A percentile compares a stretch with the other conserved stretches of the same genome.
These are phyloP conservation scores for Pediacus dermestoides DNA, from an alignment of 2,888 invertebrate genomes.

Conservation along the genomic window DNA sequence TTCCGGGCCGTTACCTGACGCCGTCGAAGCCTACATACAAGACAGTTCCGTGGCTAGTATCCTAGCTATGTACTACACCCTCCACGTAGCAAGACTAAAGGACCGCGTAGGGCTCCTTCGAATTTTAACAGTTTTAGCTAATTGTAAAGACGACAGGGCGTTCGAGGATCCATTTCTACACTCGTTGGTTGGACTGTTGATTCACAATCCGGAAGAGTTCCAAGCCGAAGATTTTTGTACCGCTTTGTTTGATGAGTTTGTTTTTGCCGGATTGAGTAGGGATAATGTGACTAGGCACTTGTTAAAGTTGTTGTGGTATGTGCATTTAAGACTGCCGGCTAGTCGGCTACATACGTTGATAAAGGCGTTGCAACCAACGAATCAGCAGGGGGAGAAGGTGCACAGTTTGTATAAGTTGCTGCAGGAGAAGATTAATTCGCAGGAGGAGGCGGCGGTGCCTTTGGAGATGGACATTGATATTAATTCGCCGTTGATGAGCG, in stretches of 20 bases:
- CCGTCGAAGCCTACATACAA: slow-evolving; percentile 87
- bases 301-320: slow-evolving; percentile 85
- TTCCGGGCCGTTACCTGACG: slow-evolving; percentile 89
- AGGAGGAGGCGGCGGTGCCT: slow-evolving; percentile 60
- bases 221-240: slow-evolving; percentile 92
- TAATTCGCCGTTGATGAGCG: slow-evolving; percentile 81
- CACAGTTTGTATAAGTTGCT: slow-evolving; percentile 74
- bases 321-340: slow-evolving; percentile 79
- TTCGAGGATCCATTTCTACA: slow-evolving; percentile 95
- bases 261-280: slow-evolving; percentile 81
- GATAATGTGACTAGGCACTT: slow-evolving; percentile 92
- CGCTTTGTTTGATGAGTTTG: slow-evolving; percentile 92
- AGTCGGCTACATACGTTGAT: slow-evolving; percentile 75
- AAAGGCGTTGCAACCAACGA: slow-evolving; percentile 72
- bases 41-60: slow-evolving; percentile 90
- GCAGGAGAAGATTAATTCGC: slow-evolving; percentile 72
- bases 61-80: slow-evolving; percentile 90
- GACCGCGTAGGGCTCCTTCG: slow-evolving; percentile 79
- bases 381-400: slow-evolving; percentile 81
- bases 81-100: slow-evolving; percentile 78
- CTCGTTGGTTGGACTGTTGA: slow-evolving; percentile 70
- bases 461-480: slow-evolving; percentile 66
- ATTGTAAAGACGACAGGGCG: slow-evolving; percentile 86
- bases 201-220: slow-evolving; percentile 90
- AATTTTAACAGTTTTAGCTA: slow-evolving; percentile 84